Evolutionary conservation across 2,113 vertebrate genomes (phyloP).

Genomic region (Zingel zingel): DNA sequence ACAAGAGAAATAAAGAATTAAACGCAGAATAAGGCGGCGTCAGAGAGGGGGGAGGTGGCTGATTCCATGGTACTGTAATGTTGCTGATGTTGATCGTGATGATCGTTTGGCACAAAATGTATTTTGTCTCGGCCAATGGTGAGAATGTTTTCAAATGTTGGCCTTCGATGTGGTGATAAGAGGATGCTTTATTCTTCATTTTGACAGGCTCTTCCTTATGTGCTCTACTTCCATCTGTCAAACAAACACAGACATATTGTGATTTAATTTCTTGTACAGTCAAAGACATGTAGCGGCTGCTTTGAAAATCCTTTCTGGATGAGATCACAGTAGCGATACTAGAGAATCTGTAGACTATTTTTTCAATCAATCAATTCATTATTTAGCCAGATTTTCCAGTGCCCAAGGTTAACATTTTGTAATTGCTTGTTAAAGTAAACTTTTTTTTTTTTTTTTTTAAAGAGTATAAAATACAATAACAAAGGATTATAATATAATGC

Average conservation of each 20-base stretch:
- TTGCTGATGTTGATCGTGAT: constrained; percentile 52
- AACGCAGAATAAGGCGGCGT: constrained; percentile 72
- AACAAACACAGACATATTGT: constrained; percentile 29
- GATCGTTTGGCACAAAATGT: constrained; percentile 94
- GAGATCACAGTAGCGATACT: too few relatives aligned
- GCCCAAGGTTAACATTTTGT: background rate
- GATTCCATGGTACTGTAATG: constrained; percentile 53
- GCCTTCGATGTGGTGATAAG: constrained; percentile 75
- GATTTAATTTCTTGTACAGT: background rate
- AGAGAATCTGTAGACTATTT: background rate
- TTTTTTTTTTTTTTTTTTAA: too few relatives aligned
- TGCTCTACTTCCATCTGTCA: constrained; percentile 96
- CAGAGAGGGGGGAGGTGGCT: constrained; percentile 8
- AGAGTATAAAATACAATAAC: too few relatives aligned
- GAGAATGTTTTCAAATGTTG: constrained; percentile 81
- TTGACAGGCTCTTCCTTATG: constrained; percentile 97
- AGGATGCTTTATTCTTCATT: constrained; percentile 84
- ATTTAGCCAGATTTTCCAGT: background rate
- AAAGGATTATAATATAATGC: too few relatives aligned
- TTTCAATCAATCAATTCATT: background rate
- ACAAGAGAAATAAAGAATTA: constrained; percentile 62
- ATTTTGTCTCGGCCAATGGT: constrained; percentile 82
- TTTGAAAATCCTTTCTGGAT: background rate
- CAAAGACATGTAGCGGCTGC: background rate
- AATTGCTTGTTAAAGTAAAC: background rate